Evolutionary conservation across 2,888 invertebrate species (phyloP), one percentile per base, ranked within the genome.

Genomic region (Hydropsyche betteni): DNA sequence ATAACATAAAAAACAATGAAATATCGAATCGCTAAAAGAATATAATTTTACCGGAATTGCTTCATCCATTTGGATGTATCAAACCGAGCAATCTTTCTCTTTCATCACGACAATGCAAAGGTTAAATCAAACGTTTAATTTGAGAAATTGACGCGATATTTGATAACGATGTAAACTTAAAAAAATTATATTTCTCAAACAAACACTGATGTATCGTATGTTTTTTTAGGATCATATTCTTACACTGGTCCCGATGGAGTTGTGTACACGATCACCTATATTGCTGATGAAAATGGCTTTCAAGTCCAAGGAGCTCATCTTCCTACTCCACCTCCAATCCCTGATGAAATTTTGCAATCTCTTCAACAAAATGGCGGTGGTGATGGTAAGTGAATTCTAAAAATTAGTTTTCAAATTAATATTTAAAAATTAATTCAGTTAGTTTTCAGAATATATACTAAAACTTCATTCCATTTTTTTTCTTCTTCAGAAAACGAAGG

Each of bases 251-350:
- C 91, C 0, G 91, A 91, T 81, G 91, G 91, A 3, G 87, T 89
- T 79, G 84, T 88, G 16, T 89, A 90, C 77, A 88, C 87, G 74
- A 83, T 91, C 14, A 86, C 88, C n/a, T 91, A 91, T 81, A 86
- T 88, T 0, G 91, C 91, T 58, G 91, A 91, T 81, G 91, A 91
- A 81, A 91, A 90, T 78, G 91, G 91, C 72, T 91, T 91, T 83
- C 89, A 88, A 76, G 89, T 91, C 0, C 85, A 87, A 77, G 88
- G 86, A 69, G 78, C 76, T 12, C 79, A 80, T 81, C 81, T 89
- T 69, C 89, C 89, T 16, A 88, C 88, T 2, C 85, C 89, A 24
- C 89, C 89, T 0, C 88, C 89, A 74, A 88, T 89, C 79, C 89
- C 89, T 44, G 87, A 84, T 79, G 89, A 86, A 70, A 89, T 89